Evolutionary conservation across 2,113 vertebrate genomes (phyloP), one percentile per base, ranked within the genome.

Genomic region (Eulacestoma nigropectus): DNA sequence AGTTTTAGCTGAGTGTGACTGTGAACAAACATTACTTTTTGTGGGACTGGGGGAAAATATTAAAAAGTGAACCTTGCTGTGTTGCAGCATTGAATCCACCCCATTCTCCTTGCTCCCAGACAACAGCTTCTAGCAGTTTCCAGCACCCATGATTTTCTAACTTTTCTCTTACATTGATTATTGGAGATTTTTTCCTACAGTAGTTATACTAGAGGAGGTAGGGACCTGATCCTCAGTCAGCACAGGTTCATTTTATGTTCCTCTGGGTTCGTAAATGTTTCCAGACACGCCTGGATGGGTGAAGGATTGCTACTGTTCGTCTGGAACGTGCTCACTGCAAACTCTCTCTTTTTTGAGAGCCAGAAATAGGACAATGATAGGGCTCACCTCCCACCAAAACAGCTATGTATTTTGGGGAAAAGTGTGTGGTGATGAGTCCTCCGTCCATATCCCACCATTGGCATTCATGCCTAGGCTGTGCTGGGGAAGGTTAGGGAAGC

Each of bases 401-500:
- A 83, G 27, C 68, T 59, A 27, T 6, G 2, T 74, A 12, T 74
- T 90, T 77, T 49, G 50, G 8, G 37, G 59, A 37, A 73, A 74
- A 70, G 30, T 39, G 6, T 35, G 20, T 35, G 56, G 8, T 30
- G 33, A 50, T 35, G n/a, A 52, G 42, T 86, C 12, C 39, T 90
- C 37, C 9, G 1, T 39, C 4, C 2, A 1, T 37, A 65, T n/a
- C 49, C 32, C 27, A 1, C 42, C 0, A 0, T 4, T 44, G 67
- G 13, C 21, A 7, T 32, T 82, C 0, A 0, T 17, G 89, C 53
- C 41, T 2, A 11, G 52, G 11, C 19, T 11, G 1, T 64, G 49
- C 72, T 44, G 53, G 50, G n/a, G 64, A 44, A 39, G 33, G 52
- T 37, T 25, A 7, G 35, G 77, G 39, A 53, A 27, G 33, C 35